Evolutionary conservation across 2,113 vertebrate genomes (phyloP).

Genomic region (Numenius arquata): DNA sequence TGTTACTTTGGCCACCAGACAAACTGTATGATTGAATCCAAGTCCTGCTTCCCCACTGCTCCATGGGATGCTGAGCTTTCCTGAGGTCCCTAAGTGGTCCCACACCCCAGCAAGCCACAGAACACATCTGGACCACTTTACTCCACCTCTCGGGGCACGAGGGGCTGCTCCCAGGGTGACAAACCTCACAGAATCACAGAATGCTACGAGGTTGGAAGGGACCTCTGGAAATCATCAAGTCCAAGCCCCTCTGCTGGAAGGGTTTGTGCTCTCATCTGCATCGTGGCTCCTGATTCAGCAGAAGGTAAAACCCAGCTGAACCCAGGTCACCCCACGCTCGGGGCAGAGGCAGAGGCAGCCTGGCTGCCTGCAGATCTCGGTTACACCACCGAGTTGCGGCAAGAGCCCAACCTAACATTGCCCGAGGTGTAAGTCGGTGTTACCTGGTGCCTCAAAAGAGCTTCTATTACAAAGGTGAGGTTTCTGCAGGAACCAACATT

Average conservation of each 20-base stretch:
- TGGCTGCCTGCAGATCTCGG: background rate
- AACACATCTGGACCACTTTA: fast-evolving
- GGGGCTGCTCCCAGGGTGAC: background rate
- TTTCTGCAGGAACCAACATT: background rate
- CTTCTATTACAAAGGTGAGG: background rate
- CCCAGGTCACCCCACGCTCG: fast-evolving
- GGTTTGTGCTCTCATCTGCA: background rate
- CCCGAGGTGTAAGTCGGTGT: fast-evolving
- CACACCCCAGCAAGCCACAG: background rate
- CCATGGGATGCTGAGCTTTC: background rate
- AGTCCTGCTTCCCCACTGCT: background rate
- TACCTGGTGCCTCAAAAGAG: background rate
- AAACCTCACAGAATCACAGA: too few relatives aligned
- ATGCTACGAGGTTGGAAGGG: too few relatives aligned
- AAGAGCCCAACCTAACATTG: background rate
- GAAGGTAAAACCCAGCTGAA: background rate
- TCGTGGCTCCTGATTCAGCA: background rate
- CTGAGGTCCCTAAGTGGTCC: too few relatives aligned
- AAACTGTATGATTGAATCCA: fast-evolving
- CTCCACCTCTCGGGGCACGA: too few relatives aligned
- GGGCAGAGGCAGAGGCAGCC: background rate
- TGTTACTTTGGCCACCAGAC: background rate
- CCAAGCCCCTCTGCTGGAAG: background rate
- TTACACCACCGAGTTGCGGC: background rate
- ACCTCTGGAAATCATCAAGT: too few relatives aligned